Percentiles rank a stretch among this genome's conserved stretches.
Conservation (phyloP, 2,797 vertebrate species). For the Falco peregrinus region DNA sequence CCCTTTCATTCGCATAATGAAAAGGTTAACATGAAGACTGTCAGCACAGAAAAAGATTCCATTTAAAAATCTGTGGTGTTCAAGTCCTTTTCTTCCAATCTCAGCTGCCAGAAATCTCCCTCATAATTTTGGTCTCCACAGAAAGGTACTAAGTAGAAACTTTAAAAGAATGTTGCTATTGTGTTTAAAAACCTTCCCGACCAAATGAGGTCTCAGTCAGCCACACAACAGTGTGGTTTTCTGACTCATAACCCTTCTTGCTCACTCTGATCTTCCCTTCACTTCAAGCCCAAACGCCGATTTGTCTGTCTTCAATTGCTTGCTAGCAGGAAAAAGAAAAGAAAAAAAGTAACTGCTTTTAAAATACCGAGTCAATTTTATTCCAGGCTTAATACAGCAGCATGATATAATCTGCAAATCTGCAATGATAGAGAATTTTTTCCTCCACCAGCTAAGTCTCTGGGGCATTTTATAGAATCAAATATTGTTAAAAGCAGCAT, state of each 20-base stretch:
- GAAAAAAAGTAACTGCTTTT: neutral
- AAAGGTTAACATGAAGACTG: neutral
- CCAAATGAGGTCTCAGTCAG: neutral
- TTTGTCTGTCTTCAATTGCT: neutral
- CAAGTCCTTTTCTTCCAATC: neutral
- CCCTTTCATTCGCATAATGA: neutral
- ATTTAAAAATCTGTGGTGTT: neutral
- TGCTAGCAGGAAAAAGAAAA: neutral
- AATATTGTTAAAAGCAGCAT: conserved; percentile 15
- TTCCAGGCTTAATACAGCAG: neutral
- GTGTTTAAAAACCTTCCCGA: neutral
- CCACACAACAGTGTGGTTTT: neutral
- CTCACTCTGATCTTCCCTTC: conserved; percentile 9
- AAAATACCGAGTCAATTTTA: conserved; percentile 2
- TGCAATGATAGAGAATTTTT: neutral
- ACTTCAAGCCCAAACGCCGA: neutral
- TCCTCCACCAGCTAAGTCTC: neutral
- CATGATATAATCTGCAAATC: neutral
- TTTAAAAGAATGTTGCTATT: neutral
- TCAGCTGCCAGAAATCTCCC: neutral
- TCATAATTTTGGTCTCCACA: neutral
- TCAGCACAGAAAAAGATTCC: neutral
- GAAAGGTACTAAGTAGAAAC: neutral
- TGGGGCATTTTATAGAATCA: neutral
- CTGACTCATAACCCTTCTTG: neutral